Evolutionary conservation across 2,797 vertebrate species (phyloP).

Genomic region (Thaleichthys pacificus): DNA sequence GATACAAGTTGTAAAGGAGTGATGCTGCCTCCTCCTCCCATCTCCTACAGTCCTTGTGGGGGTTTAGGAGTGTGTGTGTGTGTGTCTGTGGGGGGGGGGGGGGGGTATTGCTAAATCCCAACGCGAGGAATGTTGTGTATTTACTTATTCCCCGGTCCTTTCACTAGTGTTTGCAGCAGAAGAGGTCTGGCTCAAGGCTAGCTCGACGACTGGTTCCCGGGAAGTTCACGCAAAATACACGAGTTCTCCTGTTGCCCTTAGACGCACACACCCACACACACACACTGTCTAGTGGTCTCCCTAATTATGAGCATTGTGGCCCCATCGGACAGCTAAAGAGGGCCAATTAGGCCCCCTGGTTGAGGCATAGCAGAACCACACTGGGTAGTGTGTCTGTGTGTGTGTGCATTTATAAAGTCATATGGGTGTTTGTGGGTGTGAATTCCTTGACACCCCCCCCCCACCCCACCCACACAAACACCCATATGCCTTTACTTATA

Average conservation of each 20-base stretch:
- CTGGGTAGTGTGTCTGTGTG: constrained; percentile 32
- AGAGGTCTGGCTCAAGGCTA: constrained; percentile 73
- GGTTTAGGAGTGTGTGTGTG: constrained; percentile 27
- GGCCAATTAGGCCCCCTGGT: constrained; percentile 49
- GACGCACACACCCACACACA: constrained; percentile 2
- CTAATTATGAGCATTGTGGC: constrained; percentile 51
- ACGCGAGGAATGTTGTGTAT: constrained; percentile 64
- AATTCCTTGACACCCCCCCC: not conserved
- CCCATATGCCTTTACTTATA: not conserved
- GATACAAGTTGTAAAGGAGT: constrained; percentile 7
- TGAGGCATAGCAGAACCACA: constrained; percentile 28
- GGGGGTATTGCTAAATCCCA: constrained; percentile 64
- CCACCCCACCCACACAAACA: not conserved
- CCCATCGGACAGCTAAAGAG: constrained; percentile 37
- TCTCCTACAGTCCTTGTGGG: constrained; percentile 56
- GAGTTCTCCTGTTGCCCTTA: constrained; percentile 39
- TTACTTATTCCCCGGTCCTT: constrained; percentile 71
- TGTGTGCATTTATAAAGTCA: not conserved
- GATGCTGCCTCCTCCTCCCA: constrained; percentile 37
- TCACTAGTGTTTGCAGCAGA: constrained; percentile 75
- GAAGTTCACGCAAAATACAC: constrained; percentile 56
- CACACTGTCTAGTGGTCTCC: constrained; percentile 49
- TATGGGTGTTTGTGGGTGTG: constrained; percentile 17
- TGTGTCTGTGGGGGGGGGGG: constrained; percentile 38
- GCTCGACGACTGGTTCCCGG: constrained; percentile 49